Conservation (phyloP, 1,140 invertebrate genomes). For the Panagrolaimus sp. region DNA sequence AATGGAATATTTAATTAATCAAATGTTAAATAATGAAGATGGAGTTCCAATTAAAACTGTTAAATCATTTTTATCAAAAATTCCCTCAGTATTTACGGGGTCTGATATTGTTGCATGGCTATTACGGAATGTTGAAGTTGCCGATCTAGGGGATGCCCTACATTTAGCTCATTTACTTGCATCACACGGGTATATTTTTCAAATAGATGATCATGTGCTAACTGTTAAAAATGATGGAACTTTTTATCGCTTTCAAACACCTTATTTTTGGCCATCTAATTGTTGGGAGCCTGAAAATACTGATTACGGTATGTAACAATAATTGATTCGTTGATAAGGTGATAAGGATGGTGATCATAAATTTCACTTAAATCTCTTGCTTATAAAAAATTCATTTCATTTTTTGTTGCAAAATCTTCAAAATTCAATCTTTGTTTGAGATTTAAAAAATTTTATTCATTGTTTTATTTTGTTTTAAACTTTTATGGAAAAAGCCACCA, state of each 20-base stretch:
- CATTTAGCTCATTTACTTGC: constrained; percentile 90
- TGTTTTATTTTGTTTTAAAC: neutral
- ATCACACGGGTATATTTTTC: constrained; percentile 97
- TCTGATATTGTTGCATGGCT: constrained; percentile 86
- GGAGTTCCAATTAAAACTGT: constrained; percentile 94
- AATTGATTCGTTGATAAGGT: no score
- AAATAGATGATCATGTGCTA: constrained; percentile 93
- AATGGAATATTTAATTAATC: constrained; percentile 93
- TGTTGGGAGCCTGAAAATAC: constrained; percentile 99
- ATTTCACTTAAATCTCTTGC: no score
- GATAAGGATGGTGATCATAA: no score
- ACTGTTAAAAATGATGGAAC: constrained; percentile 96
- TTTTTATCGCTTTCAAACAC: constrained; percentile 94
- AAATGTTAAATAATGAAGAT: constrained; percentile 86
- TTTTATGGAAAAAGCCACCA: neutral
- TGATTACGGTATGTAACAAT: constrained; percentile 79
- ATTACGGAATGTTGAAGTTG: constrained; percentile 80
- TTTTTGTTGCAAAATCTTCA: no score
- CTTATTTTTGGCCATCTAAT: constrained; percentile 98
- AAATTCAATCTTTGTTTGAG: no score
- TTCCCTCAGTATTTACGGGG: constrained; percentile 88
- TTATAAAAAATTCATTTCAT: no score
- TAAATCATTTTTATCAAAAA: constrained; percentile 83
- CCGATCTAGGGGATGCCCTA: constrained; percentile 80
- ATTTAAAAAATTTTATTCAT: neutral